phyloP scores from a whole-genome alignment of 1,140 invertebrate genomes.

The Ladona fulva region DNA sequence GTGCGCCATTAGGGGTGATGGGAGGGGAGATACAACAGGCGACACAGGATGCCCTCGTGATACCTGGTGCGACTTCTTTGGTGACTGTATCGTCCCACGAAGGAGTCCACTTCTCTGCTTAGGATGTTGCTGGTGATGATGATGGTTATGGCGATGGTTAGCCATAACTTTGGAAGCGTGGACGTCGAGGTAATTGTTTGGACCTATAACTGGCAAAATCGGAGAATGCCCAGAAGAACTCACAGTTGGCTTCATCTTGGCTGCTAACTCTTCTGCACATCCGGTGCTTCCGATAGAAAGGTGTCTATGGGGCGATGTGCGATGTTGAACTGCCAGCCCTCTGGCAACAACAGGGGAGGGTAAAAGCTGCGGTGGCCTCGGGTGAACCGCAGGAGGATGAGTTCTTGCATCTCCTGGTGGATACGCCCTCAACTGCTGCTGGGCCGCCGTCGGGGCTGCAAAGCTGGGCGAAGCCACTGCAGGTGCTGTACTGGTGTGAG shows the following conservation, averaged over 20 bases:
- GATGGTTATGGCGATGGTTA: conserved; percentile 12
- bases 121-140: conserved; percentile 17
- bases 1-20: not conserved
- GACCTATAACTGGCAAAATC: conserved; percentile 40
- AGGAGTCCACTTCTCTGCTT: not conserved
- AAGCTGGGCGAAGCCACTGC: conserved; percentile 41
- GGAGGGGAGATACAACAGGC: not conserved
- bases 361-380: conserved; percentile 19
- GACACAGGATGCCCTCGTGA: not conserved
- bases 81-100: not conserved
- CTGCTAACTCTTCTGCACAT: conserved; percentile 31
- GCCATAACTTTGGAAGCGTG: conserved; percentile 42
- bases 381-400: conserved; percentile 21
- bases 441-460: conserved; percentile 35
- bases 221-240: conserved; percentile 37
- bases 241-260: conserved; percentile 45
- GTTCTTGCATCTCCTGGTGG: conserved; percentile 23
- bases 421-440: conserved; percentile 20
- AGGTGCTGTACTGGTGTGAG: conserved; percentile 48
- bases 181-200: conserved; percentile 59
- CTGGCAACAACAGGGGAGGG: conserved; percentile 23
- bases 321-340: conserved; percentile 1
- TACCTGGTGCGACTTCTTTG: conserved; percentile 17
- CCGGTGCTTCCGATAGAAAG: not conserved
- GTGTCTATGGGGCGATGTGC: not conserved